Conservation (phyloP, 92 coral and sea anemone genomes). For the Umimayanthus kanabou region DNA sequence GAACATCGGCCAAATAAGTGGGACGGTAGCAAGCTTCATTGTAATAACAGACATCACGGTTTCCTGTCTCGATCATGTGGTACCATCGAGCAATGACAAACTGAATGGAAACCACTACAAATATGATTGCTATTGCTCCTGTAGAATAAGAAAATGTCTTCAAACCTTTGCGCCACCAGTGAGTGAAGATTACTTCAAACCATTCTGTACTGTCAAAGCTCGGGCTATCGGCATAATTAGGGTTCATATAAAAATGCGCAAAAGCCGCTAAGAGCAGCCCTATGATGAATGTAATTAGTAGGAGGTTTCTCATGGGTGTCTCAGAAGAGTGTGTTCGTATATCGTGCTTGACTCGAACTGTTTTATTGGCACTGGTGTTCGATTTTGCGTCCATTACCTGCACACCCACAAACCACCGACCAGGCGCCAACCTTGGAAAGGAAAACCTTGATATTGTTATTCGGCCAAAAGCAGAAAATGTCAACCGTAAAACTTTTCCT, state of each 20-base stretch:
- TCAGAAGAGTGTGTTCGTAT: background rate
- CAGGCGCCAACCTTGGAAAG: constrained; percentile 33
- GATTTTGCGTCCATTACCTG: background rate
- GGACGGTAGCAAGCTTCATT: constrained; percentile 46
- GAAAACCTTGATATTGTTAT: constrained; percentile 40
- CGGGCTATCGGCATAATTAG: no score
- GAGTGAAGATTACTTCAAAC: no score
- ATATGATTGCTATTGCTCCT: no score
- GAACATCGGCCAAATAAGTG: constrained; percentile 21
- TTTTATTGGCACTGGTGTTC: background rate
- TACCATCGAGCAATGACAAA: constrained; percentile 35
- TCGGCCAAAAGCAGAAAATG: constrained; percentile 47
- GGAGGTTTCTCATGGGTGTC: no score
- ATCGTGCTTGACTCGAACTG: background rate
- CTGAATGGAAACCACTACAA: background rate
- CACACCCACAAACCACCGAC: constrained; percentile 47
- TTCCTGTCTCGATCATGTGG: constrained; percentile 45
- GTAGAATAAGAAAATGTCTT: background rate
- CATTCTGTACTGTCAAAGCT: no score
- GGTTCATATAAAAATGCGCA: no score
- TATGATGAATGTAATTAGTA: no score
- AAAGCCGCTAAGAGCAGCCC: no score
- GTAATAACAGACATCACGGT: constrained; percentile 53
- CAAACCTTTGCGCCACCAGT: background rate
- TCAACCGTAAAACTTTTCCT: background rate